Evolutionary conservation across 2,888 invertebrate species (phyloP).

Genomic region (Caenorhabditis auriculariae): DNA sequence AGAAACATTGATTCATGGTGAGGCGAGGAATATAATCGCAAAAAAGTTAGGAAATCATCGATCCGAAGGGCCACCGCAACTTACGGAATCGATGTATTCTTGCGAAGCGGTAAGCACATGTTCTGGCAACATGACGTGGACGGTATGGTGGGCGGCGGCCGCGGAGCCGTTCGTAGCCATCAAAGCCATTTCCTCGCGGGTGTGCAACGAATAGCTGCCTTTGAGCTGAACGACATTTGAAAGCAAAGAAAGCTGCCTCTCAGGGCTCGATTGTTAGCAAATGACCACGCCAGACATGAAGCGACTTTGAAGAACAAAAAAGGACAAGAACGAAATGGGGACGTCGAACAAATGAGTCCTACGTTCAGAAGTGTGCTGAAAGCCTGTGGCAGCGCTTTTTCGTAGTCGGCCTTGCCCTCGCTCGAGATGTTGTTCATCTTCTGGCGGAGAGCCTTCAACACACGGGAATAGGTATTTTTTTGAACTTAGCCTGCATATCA

Average conservation of each 20-base stretch:
- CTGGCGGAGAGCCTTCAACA: conserved; percentile 13
- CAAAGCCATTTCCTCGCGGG: conserved; percentile 26
- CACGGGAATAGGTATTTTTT: no score
- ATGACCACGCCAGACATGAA: no score
- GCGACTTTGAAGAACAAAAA: no score
- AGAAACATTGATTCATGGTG: background rate
- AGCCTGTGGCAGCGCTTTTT: conserved; percentile 79
- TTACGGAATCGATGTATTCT: conserved; percentile 50
- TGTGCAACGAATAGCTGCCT: conserved; percentile 22
- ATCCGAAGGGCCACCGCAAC: conserved; percentile 6
- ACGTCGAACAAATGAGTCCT: no score
- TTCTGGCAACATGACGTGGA: conserved; percentile 22
- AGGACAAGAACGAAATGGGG: no score
- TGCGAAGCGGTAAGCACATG: conserved; percentile 46
- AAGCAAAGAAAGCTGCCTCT: no score
- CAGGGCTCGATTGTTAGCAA: no score
- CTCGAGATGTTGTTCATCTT: conserved; percentile 73
- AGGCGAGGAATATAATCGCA: no score
- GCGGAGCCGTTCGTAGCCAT: conserved; percentile 16
- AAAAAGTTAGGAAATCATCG: no score
- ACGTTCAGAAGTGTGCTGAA: conserved; percentile 78
- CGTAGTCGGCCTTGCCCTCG: conserved; percentile 81
- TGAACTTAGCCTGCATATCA: no score
- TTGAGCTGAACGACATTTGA: conserved; percentile 12
- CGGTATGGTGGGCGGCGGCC: conserved; percentile 9